Percentiles rank a stretch among this genome's conserved stretches.
Evolutionary conservation across 2,113 vertebrate genomes (phyloP).

Genomic region (Gadus chalcogrammus): DNA sequence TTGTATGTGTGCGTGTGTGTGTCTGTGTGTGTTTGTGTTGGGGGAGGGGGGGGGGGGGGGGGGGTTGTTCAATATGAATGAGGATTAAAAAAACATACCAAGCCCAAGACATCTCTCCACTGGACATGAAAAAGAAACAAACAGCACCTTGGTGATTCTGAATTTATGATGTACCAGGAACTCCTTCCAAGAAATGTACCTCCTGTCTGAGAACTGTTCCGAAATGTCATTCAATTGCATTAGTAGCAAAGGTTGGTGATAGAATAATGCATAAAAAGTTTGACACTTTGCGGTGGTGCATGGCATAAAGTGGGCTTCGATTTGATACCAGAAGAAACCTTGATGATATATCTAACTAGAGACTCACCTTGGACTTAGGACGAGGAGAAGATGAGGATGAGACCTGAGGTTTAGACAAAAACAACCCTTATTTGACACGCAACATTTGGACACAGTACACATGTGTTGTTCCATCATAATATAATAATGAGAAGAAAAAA

Average conservation of each 20-base stretch:
- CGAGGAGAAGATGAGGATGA: constrained; percentile 63
- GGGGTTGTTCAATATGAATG: constrained; percentile 22
- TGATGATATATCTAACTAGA: background rate
- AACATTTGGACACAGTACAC: too few species aligned
- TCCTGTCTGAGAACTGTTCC: background rate
- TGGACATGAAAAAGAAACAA: constrained; percentile 84
- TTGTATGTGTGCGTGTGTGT: background rate
- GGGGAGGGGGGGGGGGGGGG: constrained; percentile 17
- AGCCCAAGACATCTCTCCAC: constrained; percentile 95
- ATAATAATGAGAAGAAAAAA: too few species aligned
- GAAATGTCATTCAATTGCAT: too few species aligned
- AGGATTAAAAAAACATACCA: constrained; percentile 82
- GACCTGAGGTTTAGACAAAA: background rate
- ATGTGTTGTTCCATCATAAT: too few species aligned
- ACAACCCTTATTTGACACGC: background rate
- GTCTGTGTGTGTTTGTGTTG: background rate
- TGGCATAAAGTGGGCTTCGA: too few species aligned
- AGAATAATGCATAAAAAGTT: too few species aligned
- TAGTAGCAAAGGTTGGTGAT: too few species aligned
- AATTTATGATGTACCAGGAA: too few species aligned
- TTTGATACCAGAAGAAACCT: background rate
- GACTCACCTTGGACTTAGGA: constrained; percentile 77
- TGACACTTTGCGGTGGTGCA: too few species aligned
- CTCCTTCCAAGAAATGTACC: background rate
- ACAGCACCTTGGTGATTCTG: constrained; percentile 48